Evolutionary conservation across 2,888 invertebrate species (phyloP), one percentile per base, ranked within the genome.

Genomic region (Chymomyza procnemis): DNA sequence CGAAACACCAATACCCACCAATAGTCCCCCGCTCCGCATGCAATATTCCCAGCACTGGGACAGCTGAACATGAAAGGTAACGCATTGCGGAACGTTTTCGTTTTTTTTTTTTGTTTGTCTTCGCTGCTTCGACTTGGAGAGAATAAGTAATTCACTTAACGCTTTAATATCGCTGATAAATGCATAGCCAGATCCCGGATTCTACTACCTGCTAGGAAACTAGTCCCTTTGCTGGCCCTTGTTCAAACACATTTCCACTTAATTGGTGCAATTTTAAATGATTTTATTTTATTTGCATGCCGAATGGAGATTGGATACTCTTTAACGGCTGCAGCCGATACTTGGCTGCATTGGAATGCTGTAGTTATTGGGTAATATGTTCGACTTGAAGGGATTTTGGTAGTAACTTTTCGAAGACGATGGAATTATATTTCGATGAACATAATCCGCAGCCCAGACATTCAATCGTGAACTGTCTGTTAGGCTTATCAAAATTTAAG

Each of bases 101-200:
- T 57, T 18, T 52, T 48, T 47, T 47, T 46, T 5, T 41, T 62
- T 22, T 21, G 16, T 26, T 34, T 4, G 9, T 46, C 56, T 55
- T 30, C 46, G 50, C 50, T 66, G 69, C 60, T 14, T 65, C 66
- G 66, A 58, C 66, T 26, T 26, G 69, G 64, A 46, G 69, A 76
- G 85, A 81, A 78, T 78, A 85, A 88, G 88, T 87, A 88, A 87
- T 88, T 88, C 88, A 88, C 88, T 88, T 88, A 88, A 88, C 87
- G 84, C 88, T 84, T 88, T 88, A 88, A 88, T 88, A 85, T 87
- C 85, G 73, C 85, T 82, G 85, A 88, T 88, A 87, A 88, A 88
- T 88, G 75, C 80, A 67, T 66, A 56, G 26, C 64, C 78, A 76
- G 34, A 74, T 85, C 55, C 73, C 66, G 12, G 34, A 12, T 41